Conservation (phyloP, 2,888 invertebrate species). For the Noctua fimbriata region DNA sequence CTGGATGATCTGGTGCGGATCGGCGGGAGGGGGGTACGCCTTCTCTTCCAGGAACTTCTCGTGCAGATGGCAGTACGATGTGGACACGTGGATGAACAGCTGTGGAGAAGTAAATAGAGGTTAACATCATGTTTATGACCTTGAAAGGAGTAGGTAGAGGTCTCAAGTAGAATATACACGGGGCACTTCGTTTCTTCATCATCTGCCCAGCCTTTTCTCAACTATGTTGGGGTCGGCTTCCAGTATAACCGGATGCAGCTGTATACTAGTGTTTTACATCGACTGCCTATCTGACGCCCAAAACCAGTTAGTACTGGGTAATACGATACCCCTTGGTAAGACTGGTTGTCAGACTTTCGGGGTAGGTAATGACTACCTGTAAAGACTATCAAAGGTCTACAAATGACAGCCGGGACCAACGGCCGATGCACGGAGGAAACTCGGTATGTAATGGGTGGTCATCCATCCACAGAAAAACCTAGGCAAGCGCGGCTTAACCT, state of each 20-base stretch:
- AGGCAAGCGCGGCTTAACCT: too few relatives aligned
- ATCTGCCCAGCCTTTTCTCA: not conserved
- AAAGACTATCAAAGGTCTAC: not conserved
- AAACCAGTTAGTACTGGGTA: not conserved
- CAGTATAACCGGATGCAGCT: not conserved
- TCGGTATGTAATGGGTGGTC: too few relatives aligned
- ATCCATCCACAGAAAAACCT: too few relatives aligned
- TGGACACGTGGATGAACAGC: slow-evolving; percentile 95
- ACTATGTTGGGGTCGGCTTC: not conserved
- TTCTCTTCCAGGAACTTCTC: slow-evolving; percentile 95
- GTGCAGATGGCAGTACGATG: slow-evolving; percentile 97
- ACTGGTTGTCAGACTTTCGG: not conserved
- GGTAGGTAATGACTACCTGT: too few relatives aligned
- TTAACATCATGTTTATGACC: not conserved
- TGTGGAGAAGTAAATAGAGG: slow-evolving; percentile 69
- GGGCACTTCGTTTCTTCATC: not conserved
- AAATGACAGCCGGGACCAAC: too few relatives aligned
- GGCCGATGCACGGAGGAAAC: too few relatives aligned
- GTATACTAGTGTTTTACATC: not conserved
- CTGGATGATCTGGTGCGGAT: slow-evolving; percentile 94
- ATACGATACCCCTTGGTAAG: not conserved
- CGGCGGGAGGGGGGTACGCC: slow-evolving; percentile 95
- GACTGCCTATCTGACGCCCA: not conserved
- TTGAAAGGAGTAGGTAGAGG: not conserved
- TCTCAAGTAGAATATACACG: not conserved